Conservation (phyloP, 2,888 invertebrate genomes). For the Phyto melanocephala region DNA sequence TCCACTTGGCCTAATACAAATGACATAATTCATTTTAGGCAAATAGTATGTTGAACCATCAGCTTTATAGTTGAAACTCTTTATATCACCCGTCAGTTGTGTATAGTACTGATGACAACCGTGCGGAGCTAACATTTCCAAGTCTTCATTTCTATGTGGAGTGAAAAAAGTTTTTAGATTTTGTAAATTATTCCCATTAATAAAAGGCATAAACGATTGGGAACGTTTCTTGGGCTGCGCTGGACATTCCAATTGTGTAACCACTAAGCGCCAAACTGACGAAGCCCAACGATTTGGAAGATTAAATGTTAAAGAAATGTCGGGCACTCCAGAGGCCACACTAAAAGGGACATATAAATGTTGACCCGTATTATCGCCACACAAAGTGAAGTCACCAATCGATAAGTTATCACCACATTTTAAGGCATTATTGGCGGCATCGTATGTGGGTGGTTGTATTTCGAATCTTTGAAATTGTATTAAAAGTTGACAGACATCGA, state of each 20-base stretch:
- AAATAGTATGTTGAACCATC: slow-evolving; percentile 80
- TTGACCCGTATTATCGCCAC: slow-evolving; percentile 83
- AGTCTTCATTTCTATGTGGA: slow-evolving; percentile 70
- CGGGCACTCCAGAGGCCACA: slow-evolving; percentile 72
- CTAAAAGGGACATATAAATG: slow-evolving; percentile 79
- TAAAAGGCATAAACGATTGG: slow-evolving; percentile 59
- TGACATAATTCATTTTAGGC: slow-evolving; percentile 81
- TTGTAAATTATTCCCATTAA: slow-evolving; percentile 70
- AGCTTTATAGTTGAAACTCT: slow-evolving; percentile 82
- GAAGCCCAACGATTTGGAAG: slow-evolving; percentile 77
- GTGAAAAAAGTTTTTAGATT: slow-evolving; percentile 72
- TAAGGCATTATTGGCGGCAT: slow-evolving; percentile 58
- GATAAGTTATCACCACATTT: slow-evolving; percentile 73
- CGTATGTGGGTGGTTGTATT: slow-evolving; percentile 68
- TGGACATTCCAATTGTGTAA: slow-evolving; percentile 82
- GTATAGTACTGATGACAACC: slow-evolving; percentile 85
- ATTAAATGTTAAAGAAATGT: slow-evolving; percentile 79
- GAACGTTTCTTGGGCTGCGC: slow-evolving; percentile 31
- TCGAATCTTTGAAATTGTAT: slow-evolving; percentile 74
- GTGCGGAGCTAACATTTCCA: slow-evolving; percentile 80
- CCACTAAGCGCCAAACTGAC: slow-evolving; percentile 81
- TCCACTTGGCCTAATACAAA: slow-evolving; percentile 81
- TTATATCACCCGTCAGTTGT: slow-evolving; percentile 81
- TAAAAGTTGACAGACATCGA: slow-evolving; percentile 75
- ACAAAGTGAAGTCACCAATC: slow-evolving; percentile 77